These are phyloP conservation scores for Julus scandinavius DNA, from an alignment of 2,888 invertebrate species.

Conservation along the genomic window DNA sequence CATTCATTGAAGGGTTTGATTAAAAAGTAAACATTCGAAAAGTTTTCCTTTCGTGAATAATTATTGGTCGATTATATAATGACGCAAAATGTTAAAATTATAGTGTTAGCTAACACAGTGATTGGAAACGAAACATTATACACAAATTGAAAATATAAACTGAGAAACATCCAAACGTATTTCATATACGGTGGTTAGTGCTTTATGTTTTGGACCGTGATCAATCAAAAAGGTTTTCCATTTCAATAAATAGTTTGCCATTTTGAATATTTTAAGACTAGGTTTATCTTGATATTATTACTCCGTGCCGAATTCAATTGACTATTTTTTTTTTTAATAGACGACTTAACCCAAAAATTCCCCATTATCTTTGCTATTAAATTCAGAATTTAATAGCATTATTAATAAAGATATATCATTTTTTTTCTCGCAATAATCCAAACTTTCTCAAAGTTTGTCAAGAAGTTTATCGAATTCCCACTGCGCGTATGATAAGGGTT, in stretches of 20 bases:
- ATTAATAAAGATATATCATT: neutral
- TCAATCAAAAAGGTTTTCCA: neutral
- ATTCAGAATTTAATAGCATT: neutral
- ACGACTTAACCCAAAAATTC: neutral
- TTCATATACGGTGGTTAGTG: neutral
- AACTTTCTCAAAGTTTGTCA: neutral
- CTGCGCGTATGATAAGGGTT: neutral
- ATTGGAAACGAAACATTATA: neutral
- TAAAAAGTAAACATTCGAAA: neutral
- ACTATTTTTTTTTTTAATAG: neutral
- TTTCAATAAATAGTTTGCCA: neutral
- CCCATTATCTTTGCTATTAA: neutral
- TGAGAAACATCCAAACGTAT: neutral
- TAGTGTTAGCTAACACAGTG: neutral
- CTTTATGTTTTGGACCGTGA: neutral
- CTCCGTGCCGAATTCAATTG: neutral
- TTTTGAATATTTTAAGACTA: slow-evolving; percentile 1
- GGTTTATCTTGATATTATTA: neutral
- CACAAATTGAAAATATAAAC: neutral
- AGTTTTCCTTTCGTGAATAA: neutral
- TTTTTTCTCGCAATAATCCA: neutral
- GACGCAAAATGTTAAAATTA: neutral
- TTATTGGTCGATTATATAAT: neutral
- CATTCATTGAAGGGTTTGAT: neutral
- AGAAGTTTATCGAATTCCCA: neutral